Base-by-base conservation (phyloP, 2,113 vertebrate genomes). In the Cyprinus carpio region DNA sequence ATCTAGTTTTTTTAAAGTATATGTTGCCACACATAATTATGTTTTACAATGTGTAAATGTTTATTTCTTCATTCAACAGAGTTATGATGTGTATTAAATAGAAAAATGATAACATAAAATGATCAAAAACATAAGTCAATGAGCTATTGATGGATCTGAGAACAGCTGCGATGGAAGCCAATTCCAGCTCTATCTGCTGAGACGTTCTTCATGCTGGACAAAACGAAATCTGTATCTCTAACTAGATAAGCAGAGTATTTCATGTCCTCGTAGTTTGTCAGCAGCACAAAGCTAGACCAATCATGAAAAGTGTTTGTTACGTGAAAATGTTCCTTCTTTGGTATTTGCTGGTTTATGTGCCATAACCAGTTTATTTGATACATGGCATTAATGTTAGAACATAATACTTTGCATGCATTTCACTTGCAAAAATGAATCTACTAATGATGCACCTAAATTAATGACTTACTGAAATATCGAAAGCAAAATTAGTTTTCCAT, bases 31-130 rank as follows among this genome's bases (percentile, higher is more conserved):
- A 69, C 34, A 71, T 11, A 71, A 37, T 71, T 1, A 69, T 34
- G 7, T 20, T 31, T 31, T 31, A 31, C 13, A 65, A 65, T 8
- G 29, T 18, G 15, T 67, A 34, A 31, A 34, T 67, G 65, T 67
- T 67, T 67, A 67, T 67, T 67, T 67, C 65, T 67, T 67, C 64
- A 67, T 34, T 67, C 64, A 67, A 34, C 29, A 67, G 29, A 67
- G 29, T 67, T 34, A 18, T 34, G 7, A 67, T 67, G 15, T 15
- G 7, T 31, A 18, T 20, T 67, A 34, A 67, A 34, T 1, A 20
- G 16, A 16, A 34, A 34, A 34, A 34, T 65, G 0, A 31, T 65
- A 16, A 8, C 54, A 23, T 4, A 64, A 31, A n/a, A n/a, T 65
- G 0, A 31, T 65, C 64, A 15, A 65, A 65, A 16, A 8, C 54